Evolutionary conservation across 2,113 vertebrate genomes (phyloP).

Genomic region (Trematomus loennbergii): DNA sequence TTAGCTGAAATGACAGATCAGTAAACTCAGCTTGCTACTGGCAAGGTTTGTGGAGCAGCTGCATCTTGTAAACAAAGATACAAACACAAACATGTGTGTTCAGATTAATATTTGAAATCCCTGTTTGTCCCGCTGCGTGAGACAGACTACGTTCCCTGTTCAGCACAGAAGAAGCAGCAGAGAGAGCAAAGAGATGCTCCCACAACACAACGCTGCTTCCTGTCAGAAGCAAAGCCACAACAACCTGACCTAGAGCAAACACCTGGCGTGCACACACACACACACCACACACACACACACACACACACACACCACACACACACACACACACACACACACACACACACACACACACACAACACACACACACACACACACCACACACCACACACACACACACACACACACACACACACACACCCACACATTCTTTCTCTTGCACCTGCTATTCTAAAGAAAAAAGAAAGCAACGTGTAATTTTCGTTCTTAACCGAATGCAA

Average conservation of each 20-base stretch:
- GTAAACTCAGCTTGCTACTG: not conserved
- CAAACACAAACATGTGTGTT: not conserved
- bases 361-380: no score
- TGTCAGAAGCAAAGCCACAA: slow-evolving; percentile 70
- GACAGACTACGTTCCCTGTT: slow-evolving; percentile 14
- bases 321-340: no score
- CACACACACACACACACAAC: no score
- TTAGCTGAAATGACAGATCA: slow-evolving; percentile 7
- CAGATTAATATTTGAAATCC: slow-evolving; percentile 38
- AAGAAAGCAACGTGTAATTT: no score
- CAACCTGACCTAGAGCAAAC: slow-evolving; percentile 63
- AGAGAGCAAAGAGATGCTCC: slow-evolving; percentile 29
- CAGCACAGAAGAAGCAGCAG: slow-evolving; percentile 4
- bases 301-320: no score
- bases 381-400: no score
- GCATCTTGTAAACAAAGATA: slow-evolving; percentile 15
- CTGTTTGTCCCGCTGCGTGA: slow-evolving; percentile 5
- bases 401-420: no score
- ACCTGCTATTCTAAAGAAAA: slow-evolving; percentile 35
- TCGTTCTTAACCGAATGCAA: not conserved
- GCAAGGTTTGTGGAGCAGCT: slow-evolving; percentile 7
- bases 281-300: not conserved
- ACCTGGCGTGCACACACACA: slow-evolving; percentile 54
- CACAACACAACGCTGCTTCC: slow-evolving; percentile 64
- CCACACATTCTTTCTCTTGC: slow-evolving; percentile 2